A percentile compares a stretch with the other conserved stretches of the same genome.
These are phyloP conservation scores for Alviniconcha marisindica DNA, from an alignment of 1,140 invertebrate genomes.

Conservation along the genomic window DNA sequence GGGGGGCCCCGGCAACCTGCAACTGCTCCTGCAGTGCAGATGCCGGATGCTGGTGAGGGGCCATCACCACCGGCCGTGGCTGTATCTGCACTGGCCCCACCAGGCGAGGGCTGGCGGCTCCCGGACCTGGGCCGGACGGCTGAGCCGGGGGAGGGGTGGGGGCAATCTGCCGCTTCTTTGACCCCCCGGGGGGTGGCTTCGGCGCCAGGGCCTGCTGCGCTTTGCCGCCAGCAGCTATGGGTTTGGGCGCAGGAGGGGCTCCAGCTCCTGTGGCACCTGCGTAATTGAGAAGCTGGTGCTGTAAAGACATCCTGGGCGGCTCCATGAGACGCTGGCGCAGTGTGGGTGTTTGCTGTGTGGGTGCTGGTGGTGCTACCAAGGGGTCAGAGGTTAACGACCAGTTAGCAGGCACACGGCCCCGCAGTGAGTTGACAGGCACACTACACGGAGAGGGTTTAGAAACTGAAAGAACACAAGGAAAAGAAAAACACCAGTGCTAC, in stretches of 20 bases:
- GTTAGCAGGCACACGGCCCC: slow-evolving; percentile 50
- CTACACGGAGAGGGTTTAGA: slow-evolving; percentile 56
- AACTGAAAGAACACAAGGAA: slow-evolving; percentile 70
- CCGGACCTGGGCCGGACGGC: slow-evolving; percentile 26
- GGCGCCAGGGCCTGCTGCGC: slow-evolving; percentile 30
- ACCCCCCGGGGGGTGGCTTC: slow-evolving; percentile 22
- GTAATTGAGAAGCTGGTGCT: slow-evolving; percentile 56
- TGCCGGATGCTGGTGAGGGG: background rate
- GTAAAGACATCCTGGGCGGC: slow-evolving; percentile 61
- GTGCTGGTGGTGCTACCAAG: slow-evolving; percentile 41
- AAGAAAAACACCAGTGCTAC: slow-evolving; percentile 42
- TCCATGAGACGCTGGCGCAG: slow-evolving; percentile 68
- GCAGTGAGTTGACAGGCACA: slow-evolving; percentile 57
- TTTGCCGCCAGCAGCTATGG: background rate
- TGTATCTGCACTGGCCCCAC: background rate
- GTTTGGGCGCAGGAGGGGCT: background rate
- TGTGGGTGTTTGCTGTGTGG: slow-evolving; percentile 63
- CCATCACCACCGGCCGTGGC: background rate
- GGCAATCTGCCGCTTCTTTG: slow-evolving; percentile 19
- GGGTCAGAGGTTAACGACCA: slow-evolving; percentile 44
- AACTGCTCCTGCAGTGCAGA: slow-evolving; percentile 20
- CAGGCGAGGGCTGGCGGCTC: background rate
- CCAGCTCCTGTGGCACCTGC: slow-evolving; percentile 50
- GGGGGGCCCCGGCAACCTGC: slow-evolving; percentile 28
- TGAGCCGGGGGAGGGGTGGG: slow-evolving; percentile 13